Percentiles rank a stretch among this genome's conserved stretches.
Evolutionary conservation across 2,888 invertebrate species (phyloP).

Genomic region (Cyclophora punctaria): DNA sequence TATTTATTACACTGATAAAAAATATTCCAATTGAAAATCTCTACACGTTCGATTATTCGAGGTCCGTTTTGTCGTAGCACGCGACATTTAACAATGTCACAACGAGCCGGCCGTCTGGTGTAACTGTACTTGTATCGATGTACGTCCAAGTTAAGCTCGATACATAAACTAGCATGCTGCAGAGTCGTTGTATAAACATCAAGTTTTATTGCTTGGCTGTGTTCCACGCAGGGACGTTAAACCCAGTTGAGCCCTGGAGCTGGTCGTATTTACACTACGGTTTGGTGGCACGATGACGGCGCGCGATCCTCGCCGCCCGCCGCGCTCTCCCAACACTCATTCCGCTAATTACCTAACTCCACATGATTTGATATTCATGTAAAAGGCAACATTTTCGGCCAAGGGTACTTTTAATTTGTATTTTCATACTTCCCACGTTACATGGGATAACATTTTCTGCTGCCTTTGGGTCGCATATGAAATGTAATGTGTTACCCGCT

Average conservation of each 20-base stretch:
- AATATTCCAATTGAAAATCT: slow-evolving; percentile 40
- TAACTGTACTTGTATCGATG: slow-evolving; percentile 24
- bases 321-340: background rate
- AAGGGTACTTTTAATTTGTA: too few relatives aligned
- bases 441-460: too few relatives aligned
- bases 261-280: slow-evolving; percentile 56
- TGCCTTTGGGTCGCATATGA: too few relatives aligned
- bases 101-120: slow-evolving; percentile 32
- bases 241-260: slow-evolving; percentile 52
- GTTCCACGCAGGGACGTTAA: slow-evolving; percentile 69
- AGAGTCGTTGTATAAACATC: slow-evolving; percentile 66
- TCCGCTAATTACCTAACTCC: too few relatives aligned
- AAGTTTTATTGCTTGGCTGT: slow-evolving; percentile 73
- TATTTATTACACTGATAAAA: slow-evolving; percentile 25
- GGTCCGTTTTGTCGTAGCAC: slow-evolving; percentile 24
- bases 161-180: slow-evolving; percentile 55
- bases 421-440: too few relatives aligned
- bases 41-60: slow-evolving; percentile 29
- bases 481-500: too few relatives aligned
- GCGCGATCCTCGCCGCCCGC: slow-evolving; percentile 5
- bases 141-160: slow-evolving; percentile 39
- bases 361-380: too few relatives aligned
- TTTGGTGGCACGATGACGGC: slow-evolving; percentile 40
- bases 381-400: too few relatives aligned
- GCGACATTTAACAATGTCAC: slow-evolving; percentile 30